These are phyloP conservation scores for Dromius quadrimaculatus DNA, from an alignment of 2,888 invertebrate genomes.

Conservation along the genomic window DNA sequence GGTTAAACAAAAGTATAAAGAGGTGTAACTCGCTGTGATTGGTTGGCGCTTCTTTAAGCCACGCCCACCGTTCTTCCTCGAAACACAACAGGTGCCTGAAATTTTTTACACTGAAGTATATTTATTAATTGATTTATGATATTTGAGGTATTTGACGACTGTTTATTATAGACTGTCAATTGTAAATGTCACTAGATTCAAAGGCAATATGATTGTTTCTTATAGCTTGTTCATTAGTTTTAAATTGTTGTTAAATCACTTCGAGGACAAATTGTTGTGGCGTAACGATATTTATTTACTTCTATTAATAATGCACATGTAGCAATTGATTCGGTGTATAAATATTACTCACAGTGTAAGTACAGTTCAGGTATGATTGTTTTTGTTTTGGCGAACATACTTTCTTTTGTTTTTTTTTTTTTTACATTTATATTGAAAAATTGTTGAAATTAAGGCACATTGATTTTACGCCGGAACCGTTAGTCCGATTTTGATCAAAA, in stretches of 20 bases:
- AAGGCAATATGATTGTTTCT: slow-evolving; percentile 32
- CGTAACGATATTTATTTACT: slow-evolving; percentile 19
- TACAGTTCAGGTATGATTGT: no score
- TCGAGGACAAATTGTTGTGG: slow-evolving; percentile 34
- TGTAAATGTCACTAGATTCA: slow-evolving; percentile 46
- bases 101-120: slow-evolving; percentile 1
- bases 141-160: slow-evolving; percentile 28
- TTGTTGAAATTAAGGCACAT: no score
- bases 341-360: no score
- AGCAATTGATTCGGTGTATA: not conserved
- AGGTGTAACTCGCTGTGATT: slow-evolving; percentile 19
- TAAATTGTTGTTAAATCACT: slow-evolving; percentile 9
- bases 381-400: no score
- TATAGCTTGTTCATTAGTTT: slow-evolving; percentile 10
- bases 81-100: slow-evolving; percentile 31
- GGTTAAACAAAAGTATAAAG: slow-evolving; percentile 29
- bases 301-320: slow-evolving; percentile 5
- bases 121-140: slow-evolving; percentile 17
- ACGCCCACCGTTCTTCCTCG: slow-evolving; percentile 40
- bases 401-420: no score
- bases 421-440: no score
- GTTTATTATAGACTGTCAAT: slow-evolving; percentile 34
- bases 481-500: no score
- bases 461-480: no score
- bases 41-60: slow-evolving; percentile 18